phyloP scores from a whole-genome alignment of 2,888 invertebrate genomes.

The Zele albiditarsus region DNA sequence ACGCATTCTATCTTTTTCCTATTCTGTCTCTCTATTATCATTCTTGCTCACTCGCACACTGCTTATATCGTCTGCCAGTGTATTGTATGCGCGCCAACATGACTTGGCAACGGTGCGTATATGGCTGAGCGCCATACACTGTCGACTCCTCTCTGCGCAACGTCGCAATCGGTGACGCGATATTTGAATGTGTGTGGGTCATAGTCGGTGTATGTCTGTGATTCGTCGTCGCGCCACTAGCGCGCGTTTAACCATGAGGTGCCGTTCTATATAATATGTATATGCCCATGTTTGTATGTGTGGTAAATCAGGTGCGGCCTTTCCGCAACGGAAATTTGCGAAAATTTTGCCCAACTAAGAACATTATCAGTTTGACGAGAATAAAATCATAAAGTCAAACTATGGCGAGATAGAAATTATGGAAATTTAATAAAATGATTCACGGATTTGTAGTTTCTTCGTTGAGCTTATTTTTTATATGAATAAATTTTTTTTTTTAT shows the following conservation, averaged over 20 bases:
- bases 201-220: neutral
- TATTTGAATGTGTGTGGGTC: slow-evolving; percentile 28
- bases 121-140: slow-evolving; percentile 37
- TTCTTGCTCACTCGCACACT: neutral
- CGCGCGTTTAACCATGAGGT: slow-evolving; percentile 36
- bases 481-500: too few species aligned
- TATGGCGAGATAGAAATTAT: neutral
- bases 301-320: slow-evolving; percentile 53
- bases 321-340: slow-evolving; percentile 49
- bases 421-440: too few species aligned
- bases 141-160: slow-evolving; percentile 45
- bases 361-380: slow-evolving; percentile 1
- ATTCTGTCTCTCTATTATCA: neutral
- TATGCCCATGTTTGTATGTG: neutral
- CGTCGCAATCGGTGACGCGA: slow-evolving; percentile 49
- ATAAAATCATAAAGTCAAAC: neutral
- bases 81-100: slow-evolving; percentile 16
- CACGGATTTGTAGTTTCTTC: too few species aligned
- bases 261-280: slow-evolving; percentile 39
- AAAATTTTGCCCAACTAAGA: slow-evolving; percentile 34
- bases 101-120: slow-evolving; percentile 53
- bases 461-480: too few species aligned
- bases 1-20: slow-evolving; percentile 31
- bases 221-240: slow-evolving; percentile 20
- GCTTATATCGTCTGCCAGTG: neutral